phyloP scores from a whole-genome alignment of 2,888 invertebrate species.

The Tenthredo scrophulariae region DNA sequence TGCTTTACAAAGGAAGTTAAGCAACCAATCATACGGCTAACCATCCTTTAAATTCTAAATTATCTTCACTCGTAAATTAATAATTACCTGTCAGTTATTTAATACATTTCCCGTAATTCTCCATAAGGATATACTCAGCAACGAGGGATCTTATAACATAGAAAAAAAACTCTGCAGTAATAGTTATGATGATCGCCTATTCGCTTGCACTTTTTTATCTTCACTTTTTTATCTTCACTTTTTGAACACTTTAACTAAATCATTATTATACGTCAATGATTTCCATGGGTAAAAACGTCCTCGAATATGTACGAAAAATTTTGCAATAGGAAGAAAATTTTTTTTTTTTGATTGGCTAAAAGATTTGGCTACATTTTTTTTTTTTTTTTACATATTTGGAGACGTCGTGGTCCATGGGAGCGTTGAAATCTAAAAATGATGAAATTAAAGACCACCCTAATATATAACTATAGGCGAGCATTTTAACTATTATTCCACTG shows the following conservation, averaged over 20 bases:
- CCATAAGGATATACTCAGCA: slow-evolving; percentile 22
- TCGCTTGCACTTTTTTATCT: not conserved
- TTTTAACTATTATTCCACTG: not conserved
- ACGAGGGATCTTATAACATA: not conserved
- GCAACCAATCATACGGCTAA: slow-evolving; percentile 21
- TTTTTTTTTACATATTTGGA: too few species aligned
- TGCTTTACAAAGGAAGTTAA: slow-evolving; percentile 32
- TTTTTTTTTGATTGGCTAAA: too few species aligned
- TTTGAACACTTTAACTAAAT: not conserved
- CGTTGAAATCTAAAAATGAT: too few species aligned
- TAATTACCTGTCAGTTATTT: slow-evolving; percentile 54
- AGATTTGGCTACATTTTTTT: too few species aligned
- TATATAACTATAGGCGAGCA: not conserved
- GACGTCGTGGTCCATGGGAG: too few species aligned
- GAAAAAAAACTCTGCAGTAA: not conserved
- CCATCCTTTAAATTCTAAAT: slow-evolving; percentile 57
- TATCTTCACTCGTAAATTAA: slow-evolving; percentile 58
- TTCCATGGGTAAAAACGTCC: too few species aligned
- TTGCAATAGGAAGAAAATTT: too few species aligned
- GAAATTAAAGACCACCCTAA: not conserved
- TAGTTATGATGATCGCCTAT: not conserved
- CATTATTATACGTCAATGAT: not conserved
- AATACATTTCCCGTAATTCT: slow-evolving; percentile 30
- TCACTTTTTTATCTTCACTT: not conserved
- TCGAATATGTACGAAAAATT: too few species aligned